phyloP scores from a whole-genome alignment of 35 echinoderm and acorn worm species.

The Heliocidaris erythrogramma region DNA sequence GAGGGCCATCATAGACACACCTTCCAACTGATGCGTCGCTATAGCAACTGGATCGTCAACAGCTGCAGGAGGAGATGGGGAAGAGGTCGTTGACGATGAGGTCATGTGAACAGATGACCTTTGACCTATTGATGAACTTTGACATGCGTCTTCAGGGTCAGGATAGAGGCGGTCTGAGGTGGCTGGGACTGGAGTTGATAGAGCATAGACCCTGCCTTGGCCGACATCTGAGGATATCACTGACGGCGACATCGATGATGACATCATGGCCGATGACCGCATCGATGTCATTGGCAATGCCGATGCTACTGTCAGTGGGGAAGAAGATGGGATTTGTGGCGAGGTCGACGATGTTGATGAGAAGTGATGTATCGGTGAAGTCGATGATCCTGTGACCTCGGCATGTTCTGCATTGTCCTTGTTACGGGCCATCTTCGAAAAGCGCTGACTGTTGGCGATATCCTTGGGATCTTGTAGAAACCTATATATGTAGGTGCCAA shows the following conservation, averaged over 20 bases:
- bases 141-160: not conserved
- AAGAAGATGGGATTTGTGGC: not conserved
- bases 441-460: conserved; percentile 73
- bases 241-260: not conserved
- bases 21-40: conserved; percentile 14
- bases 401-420: conserved; percentile 41
- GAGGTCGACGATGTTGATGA: not conserved
- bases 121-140: not conserved
- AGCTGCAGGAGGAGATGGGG: not conserved
- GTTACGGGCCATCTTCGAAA: conserved; percentile 64
- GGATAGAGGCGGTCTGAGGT: not conserved
- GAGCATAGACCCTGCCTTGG: not conserved
- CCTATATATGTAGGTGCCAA: not conserved
- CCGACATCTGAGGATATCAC: not conserved
- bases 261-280: not conserved
- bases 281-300: not conserved
- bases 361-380: not conserved
- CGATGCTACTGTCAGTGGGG: not conserved
- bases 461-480: conserved; percentile 76
- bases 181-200: not conserved
- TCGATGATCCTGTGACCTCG: not conserved
- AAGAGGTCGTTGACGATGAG: not conserved
- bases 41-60: not conserved
- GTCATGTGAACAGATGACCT: conserved; percentile 35
- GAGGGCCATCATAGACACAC: conserved; percentile 23